Evolutionary conservation across 1,140 invertebrate genomes (phyloP).

Genomic region (Carposina sasakii): DNA sequence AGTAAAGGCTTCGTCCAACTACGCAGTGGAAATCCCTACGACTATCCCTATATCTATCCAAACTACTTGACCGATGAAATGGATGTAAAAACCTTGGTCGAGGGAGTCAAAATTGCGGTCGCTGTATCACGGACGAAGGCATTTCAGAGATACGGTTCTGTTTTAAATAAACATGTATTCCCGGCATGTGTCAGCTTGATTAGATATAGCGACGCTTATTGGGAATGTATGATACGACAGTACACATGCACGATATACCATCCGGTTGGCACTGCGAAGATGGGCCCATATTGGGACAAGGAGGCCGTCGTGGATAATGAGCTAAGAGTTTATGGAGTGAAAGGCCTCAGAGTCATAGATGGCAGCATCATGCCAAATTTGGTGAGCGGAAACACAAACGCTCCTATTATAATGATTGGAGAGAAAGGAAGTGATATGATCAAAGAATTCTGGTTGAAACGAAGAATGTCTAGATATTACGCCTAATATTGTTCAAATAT

Average conservation of each 20-base stretch:
- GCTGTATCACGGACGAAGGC: constrained; percentile 82
- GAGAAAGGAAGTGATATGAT: constrained; percentile 89
- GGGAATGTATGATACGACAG: constrained; percentile 87
- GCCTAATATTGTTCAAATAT: constrained; percentile 49
- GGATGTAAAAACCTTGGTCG: constrained; percentile 86
- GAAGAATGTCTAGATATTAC: constrained; percentile 51
- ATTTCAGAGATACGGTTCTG: constrained; percentile 80
- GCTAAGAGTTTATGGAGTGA: constrained; percentile 84
- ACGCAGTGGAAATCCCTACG: constrained; percentile 87
- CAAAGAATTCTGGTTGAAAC: constrained; percentile 83
- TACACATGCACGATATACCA: constrained; percentile 90
- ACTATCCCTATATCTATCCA: constrained; percentile 94
- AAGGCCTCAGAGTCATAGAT: constrained; percentile 87
- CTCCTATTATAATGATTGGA: constrained; percentile 88
- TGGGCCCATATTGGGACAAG: constrained; percentile 90
- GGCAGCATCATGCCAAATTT: constrained; percentile 89
- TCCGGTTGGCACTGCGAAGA: constrained; percentile 92
- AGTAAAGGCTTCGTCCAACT: constrained; percentile 87
- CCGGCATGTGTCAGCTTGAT: constrained; percentile 80
- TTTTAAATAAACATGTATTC: constrained; percentile 78
- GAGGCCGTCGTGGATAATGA: constrained; percentile 91
- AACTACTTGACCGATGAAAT: constrained; percentile 89
- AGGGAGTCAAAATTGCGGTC: constrained; percentile 86
- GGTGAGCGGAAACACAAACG: constrained; percentile 89
- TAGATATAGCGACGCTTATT: constrained; percentile 81